Evolutionary conservation across 2,113 vertebrate species (phyloP).

Genomic region (Polypterus senegalus): DNA sequence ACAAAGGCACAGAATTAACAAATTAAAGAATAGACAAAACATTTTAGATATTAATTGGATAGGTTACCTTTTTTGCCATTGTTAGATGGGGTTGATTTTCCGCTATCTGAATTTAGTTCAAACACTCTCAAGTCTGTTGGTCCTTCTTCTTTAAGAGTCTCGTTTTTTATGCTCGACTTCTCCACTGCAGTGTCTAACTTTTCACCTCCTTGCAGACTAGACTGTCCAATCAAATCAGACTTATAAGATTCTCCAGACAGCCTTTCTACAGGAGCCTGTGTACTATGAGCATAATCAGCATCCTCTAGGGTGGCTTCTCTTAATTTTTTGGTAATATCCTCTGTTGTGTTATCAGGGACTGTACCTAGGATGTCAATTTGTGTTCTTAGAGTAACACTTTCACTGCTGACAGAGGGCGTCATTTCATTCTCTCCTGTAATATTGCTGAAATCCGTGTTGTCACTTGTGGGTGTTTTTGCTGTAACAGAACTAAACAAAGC

Average conservation of each 20-base stretch:
- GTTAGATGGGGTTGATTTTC: slow-evolving; percentile 94
- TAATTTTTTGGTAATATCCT: slow-evolving; percentile 29
- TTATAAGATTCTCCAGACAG: not conserved
- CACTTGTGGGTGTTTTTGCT: slow-evolving; percentile 11
- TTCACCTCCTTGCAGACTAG: no score
- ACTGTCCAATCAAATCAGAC: no score
- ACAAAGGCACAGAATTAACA: no score
- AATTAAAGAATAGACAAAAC: no score
- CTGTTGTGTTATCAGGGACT: slow-evolving; percentile 9
- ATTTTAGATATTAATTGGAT: not conserved
- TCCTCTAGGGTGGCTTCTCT: slow-evolving; percentile 35
- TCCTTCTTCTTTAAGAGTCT: slow-evolving; percentile 63
- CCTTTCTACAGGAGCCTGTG: not conserved
- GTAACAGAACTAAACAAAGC: slow-evolving; percentile 19
- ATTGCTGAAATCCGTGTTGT: not conserved
- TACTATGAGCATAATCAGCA: not conserved
- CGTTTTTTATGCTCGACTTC: slow-evolving; percentile 31
- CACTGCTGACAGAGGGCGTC: slow-evolving; percentile 77
- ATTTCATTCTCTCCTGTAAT: slow-evolving; percentile 27
- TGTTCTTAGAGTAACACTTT: slow-evolving; percentile 76
- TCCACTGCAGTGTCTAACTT: no score
- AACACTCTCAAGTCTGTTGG: slow-evolving; percentile 82
- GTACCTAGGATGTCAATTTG: slow-evolving; percentile 57
- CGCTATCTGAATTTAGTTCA: slow-evolving; percentile 92
- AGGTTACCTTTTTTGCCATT: slow-evolving; percentile 87